Evolutionary conservation across 2,797 vertebrate genomes (phyloP).

Genomic region (Enteromius viviparus): DNA sequence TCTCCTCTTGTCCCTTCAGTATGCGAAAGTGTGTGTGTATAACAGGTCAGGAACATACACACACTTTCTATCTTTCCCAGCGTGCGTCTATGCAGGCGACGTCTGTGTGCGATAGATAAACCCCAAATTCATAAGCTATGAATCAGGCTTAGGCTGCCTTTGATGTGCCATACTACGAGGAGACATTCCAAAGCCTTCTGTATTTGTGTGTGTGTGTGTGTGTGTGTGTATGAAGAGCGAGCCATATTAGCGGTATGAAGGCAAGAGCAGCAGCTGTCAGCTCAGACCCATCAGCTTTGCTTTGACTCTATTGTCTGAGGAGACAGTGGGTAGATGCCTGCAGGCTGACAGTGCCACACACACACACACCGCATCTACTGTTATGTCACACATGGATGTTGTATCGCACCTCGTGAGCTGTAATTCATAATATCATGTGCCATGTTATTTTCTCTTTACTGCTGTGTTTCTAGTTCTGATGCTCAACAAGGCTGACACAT

Average conservation of each 20-base stretch:
- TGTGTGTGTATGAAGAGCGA: slow-evolving; percentile 25
- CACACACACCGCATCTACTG: slow-evolving; percentile 13
- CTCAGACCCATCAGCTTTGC: slow-evolving; percentile 61
- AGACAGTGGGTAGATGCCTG: slow-evolving; percentile 62
- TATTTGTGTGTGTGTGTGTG: slow-evolving; percentile 31
- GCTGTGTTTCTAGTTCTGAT: background rate
- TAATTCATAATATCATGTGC: slow-evolving; percentile 33
- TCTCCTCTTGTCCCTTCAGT: slow-evolving; percentile 25
- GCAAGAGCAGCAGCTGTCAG: slow-evolving; percentile 65
- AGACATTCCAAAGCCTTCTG: slow-evolving; percentile 35
- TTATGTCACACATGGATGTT: slow-evolving; percentile 44
- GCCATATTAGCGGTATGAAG: slow-evolving; percentile 26
- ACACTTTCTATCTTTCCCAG: slow-evolving; percentile 13
- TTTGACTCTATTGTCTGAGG: slow-evolving; percentile 66
- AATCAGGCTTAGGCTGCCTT: slow-evolving; percentile 42
- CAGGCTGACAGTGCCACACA: slow-evolving; percentile 48
- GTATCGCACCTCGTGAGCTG: slow-evolving; percentile 23
- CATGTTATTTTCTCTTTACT: background rate
- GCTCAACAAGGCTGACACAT: background rate
- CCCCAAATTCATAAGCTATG: slow-evolving; percentile 37
- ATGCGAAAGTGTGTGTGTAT: slow-evolving; percentile 4
- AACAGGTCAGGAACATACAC: slow-evolving; percentile 11
- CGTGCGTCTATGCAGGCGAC: slow-evolving; percentile 4
- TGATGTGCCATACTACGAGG: slow-evolving; percentile 38
- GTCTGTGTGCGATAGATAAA: slow-evolving; percentile 45